Percentiles rank a stretch among this genome's conserved stretches.
These are phyloP conservation scores for Mirounga angustirostris DNA, from an alignment of 2,113 vertebrate genomes.

Conservation along the genomic window DNA sequence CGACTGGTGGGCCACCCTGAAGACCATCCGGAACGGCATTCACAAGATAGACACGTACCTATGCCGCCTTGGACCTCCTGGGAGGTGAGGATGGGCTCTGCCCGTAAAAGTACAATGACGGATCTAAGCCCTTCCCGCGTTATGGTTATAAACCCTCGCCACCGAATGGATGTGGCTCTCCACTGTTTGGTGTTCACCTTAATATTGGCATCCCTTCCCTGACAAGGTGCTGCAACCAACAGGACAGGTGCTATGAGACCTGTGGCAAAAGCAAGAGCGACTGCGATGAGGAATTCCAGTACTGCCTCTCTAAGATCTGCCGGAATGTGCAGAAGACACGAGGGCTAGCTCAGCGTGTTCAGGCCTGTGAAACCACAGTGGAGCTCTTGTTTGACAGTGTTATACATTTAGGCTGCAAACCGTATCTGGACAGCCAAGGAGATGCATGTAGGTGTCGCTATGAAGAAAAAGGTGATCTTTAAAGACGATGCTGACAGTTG, in stretches of 20 bases:
- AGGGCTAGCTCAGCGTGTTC: constrained; percentile 92
- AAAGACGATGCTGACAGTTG: constrained; percentile 18
- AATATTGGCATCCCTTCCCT: constrained; percentile 98
- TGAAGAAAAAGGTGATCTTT: constrained; percentile 94
- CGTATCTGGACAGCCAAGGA: constrained; percentile 97
- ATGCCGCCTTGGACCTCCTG: no score
- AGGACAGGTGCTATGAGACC: constrained; percentile 97
- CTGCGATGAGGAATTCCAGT: constrained; percentile 96
- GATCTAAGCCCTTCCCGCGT: constrained; percentile 92
- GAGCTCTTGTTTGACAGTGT: constrained; percentile 95
- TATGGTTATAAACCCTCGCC: constrained; percentile 93
- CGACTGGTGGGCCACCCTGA: no score
- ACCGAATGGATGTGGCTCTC: constrained; percentile 98
- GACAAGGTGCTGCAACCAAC: constrained; percentile 98
- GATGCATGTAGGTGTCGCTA: constrained; percentile 94
- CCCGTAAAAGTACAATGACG: constrained; percentile 57
- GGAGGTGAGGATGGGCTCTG: no score
- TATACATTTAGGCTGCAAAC: constrained; percentile 97
- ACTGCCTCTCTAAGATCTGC: constrained; percentile 96
- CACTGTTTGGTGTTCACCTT: constrained; percentile 96
- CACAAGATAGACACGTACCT: no score
- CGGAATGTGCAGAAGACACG: constrained; percentile 94
- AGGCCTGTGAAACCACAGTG: constrained; percentile 96
- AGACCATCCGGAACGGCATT: no score
- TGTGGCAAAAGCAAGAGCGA: constrained; percentile 94